Evolutionary conservation across 2,113 vertebrate species (phyloP), one percentile per base, ranked within the genome.

Genomic region (Hirundichthys speculiger): DNA sequence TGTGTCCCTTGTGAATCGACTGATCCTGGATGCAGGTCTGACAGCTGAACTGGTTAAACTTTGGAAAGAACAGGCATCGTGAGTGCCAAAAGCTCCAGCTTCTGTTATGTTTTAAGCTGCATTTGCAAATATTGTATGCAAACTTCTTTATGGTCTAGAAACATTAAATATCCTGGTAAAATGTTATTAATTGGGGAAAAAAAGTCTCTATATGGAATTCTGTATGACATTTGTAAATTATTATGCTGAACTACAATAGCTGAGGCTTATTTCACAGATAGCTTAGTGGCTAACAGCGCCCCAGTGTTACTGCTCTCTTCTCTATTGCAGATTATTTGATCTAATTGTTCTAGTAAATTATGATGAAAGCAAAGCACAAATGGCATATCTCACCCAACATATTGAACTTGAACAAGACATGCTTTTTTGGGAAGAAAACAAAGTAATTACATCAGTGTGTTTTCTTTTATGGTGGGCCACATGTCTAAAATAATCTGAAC

Each of bases 11-110:
- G 87, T 98, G 78, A 93, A 94, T 60, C 93, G 96, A 82, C 82
- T 96, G 76, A 91, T 99, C 64, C 82, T 99, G 79, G 98, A 99
- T 84, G 98, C 98, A 22, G 95, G 95, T 61, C 91, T 99, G 85
- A 98, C 98, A 49, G 88, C 90, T 80, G 95, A 98, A 30, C 94
- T 99, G 75, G 94, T 90, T 40, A 91, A 93, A 75, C 87, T 95
- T 40, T 99, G 98, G 98, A 96, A 90, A 66, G 94, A 95, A 60
- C 87, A 96, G 75, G 88, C 88, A 30, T 82, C 94, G 97, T 99
- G 87, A 96, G 97, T 89, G 27, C 64, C 43, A 75, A 66, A 60
- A 4, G 12, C 9, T 40, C n/a, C n/a, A n/a, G n/a, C 40, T 6
- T 41, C 40, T 11, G 58, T 34, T 34, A 25, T 38, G 40, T 45